phyloP scores from a whole-genome alignment of 2,888 invertebrate species.

The Acheta domesticus region DNA sequence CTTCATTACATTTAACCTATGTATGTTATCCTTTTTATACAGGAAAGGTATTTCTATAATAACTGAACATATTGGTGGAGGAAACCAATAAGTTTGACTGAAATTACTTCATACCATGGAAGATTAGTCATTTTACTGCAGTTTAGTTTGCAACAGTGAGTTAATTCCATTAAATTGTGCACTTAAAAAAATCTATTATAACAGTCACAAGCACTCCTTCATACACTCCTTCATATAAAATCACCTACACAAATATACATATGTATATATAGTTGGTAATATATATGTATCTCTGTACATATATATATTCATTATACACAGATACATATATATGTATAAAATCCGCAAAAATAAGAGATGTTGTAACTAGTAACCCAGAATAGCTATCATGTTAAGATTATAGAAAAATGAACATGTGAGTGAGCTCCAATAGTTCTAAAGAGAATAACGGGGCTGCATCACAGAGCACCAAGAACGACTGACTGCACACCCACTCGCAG shows the following conservation, averaged over 20 bases:
- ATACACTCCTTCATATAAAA: conserved; percentile 24
- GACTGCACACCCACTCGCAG: background rate
- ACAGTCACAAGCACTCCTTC: conserved; percentile 27
- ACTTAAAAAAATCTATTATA: conserved; percentile 22
- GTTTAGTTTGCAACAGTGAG: conserved; percentile 26
- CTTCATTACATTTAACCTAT: conserved; percentile 6
- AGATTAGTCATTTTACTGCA: conserved; percentile 23
- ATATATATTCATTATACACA: background rate
- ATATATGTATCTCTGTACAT: background rate
- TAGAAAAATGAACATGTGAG: conserved; percentile 1
- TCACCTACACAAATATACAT: conserved; percentile 18
- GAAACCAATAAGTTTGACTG: conserved; percentile 12
- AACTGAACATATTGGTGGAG: conserved; percentile 7
- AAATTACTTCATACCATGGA: conserved; percentile 28
- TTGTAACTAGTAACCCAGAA: conserved; percentile 18
- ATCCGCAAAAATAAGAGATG: conserved; percentile 20
- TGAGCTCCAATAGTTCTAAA: conserved; percentile 19
- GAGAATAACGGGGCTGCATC: conserved; percentile 2
- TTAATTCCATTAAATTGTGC: conserved; percentile 25
- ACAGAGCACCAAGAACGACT: conserved; percentile 23
- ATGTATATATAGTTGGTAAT: conserved; percentile 1
- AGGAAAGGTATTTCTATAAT: conserved; percentile 23
- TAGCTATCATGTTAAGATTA: conserved; percentile 9
- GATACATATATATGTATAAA: conserved; percentile 7
- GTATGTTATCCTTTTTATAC: conserved; percentile 25